Evolutionary conservation across 2,113 vertebrate species (phyloP).

Genomic region (Phyllostomus hastatus): DNA sequence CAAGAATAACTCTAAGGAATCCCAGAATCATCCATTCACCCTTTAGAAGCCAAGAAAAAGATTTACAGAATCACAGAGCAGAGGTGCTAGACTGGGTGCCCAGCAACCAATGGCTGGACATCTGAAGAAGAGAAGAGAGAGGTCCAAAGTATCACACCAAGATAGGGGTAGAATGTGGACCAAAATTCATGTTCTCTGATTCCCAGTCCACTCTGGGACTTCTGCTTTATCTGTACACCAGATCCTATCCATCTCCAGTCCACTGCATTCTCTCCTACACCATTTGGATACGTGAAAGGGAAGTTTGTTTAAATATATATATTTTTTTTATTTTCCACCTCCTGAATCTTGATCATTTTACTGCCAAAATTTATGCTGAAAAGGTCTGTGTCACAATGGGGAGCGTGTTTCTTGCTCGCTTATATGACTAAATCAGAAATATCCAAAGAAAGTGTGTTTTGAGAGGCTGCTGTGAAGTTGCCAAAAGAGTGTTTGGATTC

Average conservation of each 20-base stretch:
- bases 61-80: background rate
- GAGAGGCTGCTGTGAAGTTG: slow-evolving; percentile 6
- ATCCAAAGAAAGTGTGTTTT: background rate
- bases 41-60: background rate
- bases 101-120: background rate
- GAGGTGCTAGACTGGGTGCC: background rate
- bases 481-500: slow-evolving; percentile 48
- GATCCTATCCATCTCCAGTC: background rate
- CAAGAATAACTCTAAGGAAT: background rate
- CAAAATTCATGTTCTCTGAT: background rate
- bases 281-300: background rate
- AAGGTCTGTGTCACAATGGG: background rate
- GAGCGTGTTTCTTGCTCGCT: background rate
- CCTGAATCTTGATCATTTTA: background rate
- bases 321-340: background rate
- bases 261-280: background rate
- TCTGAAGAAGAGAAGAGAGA: background rate
- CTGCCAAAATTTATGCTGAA: background rate
- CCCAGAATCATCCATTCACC: background rate
- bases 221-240: background rate
- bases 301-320: background rate
- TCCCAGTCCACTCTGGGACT: background rate
- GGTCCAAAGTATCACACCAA: background rate
- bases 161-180: background rate
- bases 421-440: background rate